A percentile compares a stretch with the other conserved stretches of the same genome.
Conservation (phyloP, 2,113 vertebrate species). For the Proterorhinus semilunaris region DNA sequence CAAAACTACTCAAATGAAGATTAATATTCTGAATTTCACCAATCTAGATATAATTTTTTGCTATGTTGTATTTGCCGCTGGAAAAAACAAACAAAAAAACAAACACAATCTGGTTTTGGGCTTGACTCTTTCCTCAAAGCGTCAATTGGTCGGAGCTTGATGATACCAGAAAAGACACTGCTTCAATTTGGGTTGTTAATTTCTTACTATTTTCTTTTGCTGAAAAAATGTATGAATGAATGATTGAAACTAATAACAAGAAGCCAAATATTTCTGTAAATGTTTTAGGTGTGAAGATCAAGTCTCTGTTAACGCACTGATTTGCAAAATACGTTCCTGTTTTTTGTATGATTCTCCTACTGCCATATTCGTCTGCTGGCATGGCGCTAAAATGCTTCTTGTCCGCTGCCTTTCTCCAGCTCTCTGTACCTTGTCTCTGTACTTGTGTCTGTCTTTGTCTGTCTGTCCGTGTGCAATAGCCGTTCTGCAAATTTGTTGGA, state of each 20-base stretch:
- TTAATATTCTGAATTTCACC: too few species aligned
- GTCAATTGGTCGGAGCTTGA: slow-evolving; percentile 4
- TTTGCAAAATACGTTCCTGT: slow-evolving; percentile 52
- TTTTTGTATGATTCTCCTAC: slow-evolving; percentile 67
- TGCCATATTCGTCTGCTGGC: slow-evolving; percentile 74
- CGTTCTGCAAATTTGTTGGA: slow-evolving; percentile 60
- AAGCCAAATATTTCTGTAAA: slow-evolving; percentile 79
- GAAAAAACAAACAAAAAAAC: not conserved
- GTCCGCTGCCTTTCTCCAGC: slow-evolving; percentile 56
- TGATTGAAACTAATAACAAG: slow-evolving; percentile 72
- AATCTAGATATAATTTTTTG: too few species aligned
- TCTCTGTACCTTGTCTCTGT: slow-evolving; percentile 54
- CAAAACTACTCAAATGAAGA: too few species aligned
- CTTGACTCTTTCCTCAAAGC: slow-evolving; percentile 32
- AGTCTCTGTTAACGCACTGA: slow-evolving; percentile 47
- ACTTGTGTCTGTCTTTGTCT: slow-evolving; percentile 58
- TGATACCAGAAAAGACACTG: slow-evolving; percentile 52
- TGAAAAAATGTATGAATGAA: slow-evolving; percentile 62
- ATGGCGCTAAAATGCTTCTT: slow-evolving; percentile 63
- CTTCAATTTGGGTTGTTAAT: slow-evolving; percentile 49
- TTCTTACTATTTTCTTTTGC: slow-evolving; percentile 38
- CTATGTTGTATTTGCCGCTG: slow-evolving; percentile 5
- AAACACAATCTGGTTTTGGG: slow-evolving; percentile 8
- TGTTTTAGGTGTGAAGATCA: slow-evolving; percentile 64
- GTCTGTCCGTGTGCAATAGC: slow-evolving; percentile 59